Base-by-base conservation (phyloP, 2,888 invertebrate genomes). In the Itoplectis maculator region DNA sequence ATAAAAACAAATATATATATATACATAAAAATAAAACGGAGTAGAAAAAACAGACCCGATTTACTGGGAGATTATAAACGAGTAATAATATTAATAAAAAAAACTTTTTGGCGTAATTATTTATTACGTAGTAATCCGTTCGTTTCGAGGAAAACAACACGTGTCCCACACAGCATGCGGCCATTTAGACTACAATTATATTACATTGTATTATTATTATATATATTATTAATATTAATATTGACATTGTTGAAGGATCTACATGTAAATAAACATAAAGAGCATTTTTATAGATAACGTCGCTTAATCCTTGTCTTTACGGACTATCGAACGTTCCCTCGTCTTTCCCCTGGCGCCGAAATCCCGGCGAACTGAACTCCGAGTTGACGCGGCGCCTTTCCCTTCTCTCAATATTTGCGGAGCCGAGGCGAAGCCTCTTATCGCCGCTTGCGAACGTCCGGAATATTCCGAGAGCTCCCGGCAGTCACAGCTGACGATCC, bases 261-360 rank as follows among this genome's bases (percentile, higher is more conserved):
- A 91, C 89, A 89, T 91, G 91, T 91, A 92, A 91, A 91, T 91
- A 91, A 90, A 89, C 86, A 90, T 90, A 88, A 90, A 91, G 87
- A 89, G 85, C 88, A 91, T 90, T 91, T 91, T 92, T 91, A 90
- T 89, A 90, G 89, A 88, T 87, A 88, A 87, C 54, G n/a, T 65
- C 20, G 72, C 45, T 72, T 8, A 1, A 49, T 59, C 23, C n/a
- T n/a, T 7, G 47, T 35, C 45, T 2, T 5, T 5, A 2, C 29
- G 9, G 5, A 13, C 29, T 54, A 18, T 40, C 66, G 35, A 65
- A 45, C 40, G 42, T 70, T 40, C 49, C 40, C 61, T 13, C 68
- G 40, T 2, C 45, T 15, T 68, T 73, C 49, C 13, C 54, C 9
- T 45, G 37, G 29, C 18, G 6, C 45, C 9, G 13, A 20, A n/a